These are phyloP conservation scores for Stramonita haemastoma DNA, from an alignment of 2,888 invertebrate species.

Conservation along the genomic window DNA sequence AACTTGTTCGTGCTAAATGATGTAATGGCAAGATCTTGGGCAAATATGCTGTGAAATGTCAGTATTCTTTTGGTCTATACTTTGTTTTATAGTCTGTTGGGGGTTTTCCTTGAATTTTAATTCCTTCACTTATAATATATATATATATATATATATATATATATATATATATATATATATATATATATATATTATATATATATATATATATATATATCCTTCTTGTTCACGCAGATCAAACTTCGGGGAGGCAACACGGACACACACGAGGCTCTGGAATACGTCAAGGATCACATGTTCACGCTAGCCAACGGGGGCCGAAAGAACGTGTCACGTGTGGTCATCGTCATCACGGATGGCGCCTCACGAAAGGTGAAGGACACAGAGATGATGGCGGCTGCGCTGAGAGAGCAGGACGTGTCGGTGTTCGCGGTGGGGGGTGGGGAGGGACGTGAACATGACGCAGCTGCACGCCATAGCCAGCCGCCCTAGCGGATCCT, in stretches of 20 bases:
- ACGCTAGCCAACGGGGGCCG: constrained; percentile 51
- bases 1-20: too few species aligned
- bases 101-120: too few species aligned
- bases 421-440: constrained; percentile 73
- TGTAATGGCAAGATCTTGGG: too few species aligned
- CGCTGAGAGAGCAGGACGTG: constrained; percentile 56
- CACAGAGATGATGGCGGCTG: not conserved
- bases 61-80: too few species aligned
- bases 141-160: not conserved
- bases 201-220: not conserved
- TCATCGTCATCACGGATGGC: constrained; percentile 73
- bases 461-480: constrained; percentile 68
- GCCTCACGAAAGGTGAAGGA: constrained; percentile 53
- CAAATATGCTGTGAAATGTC: too few species aligned
- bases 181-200: too few species aligned
- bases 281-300: constrained; percentile 58
- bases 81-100: too few species aligned
- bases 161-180: too few species aligned
- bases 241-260: constrained; percentile 57
- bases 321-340: constrained; percentile 59
- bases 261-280: constrained; percentile 63
- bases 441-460: constrained; percentile 66
- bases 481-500: constrained; percentile 64
- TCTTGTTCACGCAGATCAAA: constrained; percentile 46
- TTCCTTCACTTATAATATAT: not conserved